Evolutionary conservation across 1,140 invertebrate genomes (phyloP).

Genomic region (Zaprionus ornatus): DNA sequence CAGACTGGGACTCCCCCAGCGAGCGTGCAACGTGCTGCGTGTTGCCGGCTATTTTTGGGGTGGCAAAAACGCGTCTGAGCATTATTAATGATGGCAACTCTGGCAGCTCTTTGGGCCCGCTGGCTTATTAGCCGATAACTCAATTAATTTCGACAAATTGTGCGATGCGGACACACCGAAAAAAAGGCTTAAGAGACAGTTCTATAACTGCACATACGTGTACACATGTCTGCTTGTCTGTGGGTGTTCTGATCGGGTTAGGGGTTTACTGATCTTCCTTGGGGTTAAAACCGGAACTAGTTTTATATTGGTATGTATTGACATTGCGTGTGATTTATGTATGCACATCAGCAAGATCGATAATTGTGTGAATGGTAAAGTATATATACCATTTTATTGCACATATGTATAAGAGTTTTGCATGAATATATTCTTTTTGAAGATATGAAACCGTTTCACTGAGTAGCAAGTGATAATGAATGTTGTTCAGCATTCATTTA

Average conservation of each 20-base stretch:
- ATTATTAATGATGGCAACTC: conserved; percentile 73
- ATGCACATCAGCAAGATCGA: too few species aligned
- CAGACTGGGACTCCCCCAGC: conserved; percentile 67
- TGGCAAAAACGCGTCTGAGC: conserved; percentile 56
- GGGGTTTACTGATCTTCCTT: neutral
- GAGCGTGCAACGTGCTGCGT: conserved; percentile 12
- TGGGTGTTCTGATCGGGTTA: neutral
- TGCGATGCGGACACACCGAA: conserved; percentile 14
- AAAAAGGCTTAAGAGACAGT: conserved; percentile 35
- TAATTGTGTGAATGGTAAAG: too few species aligned
- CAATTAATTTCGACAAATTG: conserved; percentile 77
- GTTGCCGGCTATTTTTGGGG: conserved; percentile 46
- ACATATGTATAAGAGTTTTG: too few species aligned
- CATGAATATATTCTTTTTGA: too few species aligned
- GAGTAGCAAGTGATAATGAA: too few species aligned
- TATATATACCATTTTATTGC: too few species aligned
- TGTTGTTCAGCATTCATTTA: too few species aligned
- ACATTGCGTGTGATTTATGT: too few species aligned
- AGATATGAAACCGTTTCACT: too few species aligned
- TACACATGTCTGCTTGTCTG: neutral
- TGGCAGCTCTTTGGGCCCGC: conserved; percentile 33
- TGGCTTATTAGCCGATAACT: conserved; percentile 74
- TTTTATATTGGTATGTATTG: neutral
- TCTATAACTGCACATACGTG: neutral
- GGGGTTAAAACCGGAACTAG: neutral